Evolutionary conservation across 1,140 invertebrate genomes (phyloP), one percentile per base, ranked within the genome.

Genomic region (Drosophila lowei): DNA sequence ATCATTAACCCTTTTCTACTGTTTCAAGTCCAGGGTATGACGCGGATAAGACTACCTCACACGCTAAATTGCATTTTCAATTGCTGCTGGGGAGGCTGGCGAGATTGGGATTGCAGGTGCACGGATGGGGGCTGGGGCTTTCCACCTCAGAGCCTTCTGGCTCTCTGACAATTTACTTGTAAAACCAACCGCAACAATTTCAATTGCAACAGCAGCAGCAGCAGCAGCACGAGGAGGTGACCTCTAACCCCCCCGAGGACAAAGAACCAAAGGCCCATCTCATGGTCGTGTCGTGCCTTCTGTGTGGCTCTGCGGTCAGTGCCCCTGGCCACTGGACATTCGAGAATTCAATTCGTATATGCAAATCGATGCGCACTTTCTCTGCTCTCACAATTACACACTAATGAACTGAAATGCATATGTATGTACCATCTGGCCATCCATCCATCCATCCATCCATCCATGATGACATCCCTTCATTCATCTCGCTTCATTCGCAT

Each of bases 131-230:
- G 30, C 3, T 0, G 2, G 30, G 30, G 3, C 3, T 34, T 34
- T 9, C 30, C 2, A 34, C 30, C 30, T 9, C 30, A 34, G 30
- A 34, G 34, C 34, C 34, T 38, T 13, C 11, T 38, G 34, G 34
- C 34, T 38, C 11, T 38, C 34, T 77, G 73, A 77, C 75, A 77
- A 77, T 77, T 77, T 77, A 77, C 75, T 77, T 77, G 73, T 77
- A 72, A 72, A 77, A 77, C 56, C 73, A 77, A 77, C 75, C 75
- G 75, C 75, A 77, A 77, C 72, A 75, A 75, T 80, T 80, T 80
- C 66, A 76, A 80, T 80, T 80, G 66, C 65, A 71, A 38, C 43
- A 28, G 15, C 30, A 11, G 30, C 8, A 9, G 30, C 30, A 9
- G 30, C 2, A 46, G 1, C 61, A 18, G n/a, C 41, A 42, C 3